Conservation (phyloP, 2,888 invertebrate species). For the Spodoptera picta region DNA sequence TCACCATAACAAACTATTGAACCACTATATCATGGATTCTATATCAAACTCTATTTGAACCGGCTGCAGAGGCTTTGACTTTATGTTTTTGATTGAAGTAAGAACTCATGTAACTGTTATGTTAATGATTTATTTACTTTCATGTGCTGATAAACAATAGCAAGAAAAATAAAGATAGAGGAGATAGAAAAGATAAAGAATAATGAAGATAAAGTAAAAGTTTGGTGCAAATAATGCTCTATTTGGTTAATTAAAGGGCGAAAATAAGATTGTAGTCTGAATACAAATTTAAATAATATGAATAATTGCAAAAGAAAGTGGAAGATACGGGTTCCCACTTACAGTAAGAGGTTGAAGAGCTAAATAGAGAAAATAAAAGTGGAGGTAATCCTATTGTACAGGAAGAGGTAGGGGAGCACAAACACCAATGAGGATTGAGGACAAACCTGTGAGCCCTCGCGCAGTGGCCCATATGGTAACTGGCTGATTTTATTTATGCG, state of each 20-base stretch:
- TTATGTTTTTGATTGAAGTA: conserved; percentile 60
- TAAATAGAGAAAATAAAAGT: conserved; percentile 67
- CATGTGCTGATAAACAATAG: conserved; percentile 88
- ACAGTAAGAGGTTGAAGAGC: conserved; percentile 67
- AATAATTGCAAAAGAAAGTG: conserved; percentile 73
- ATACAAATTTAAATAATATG: conserved; percentile 50
- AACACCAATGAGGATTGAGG: conserved; percentile 87
- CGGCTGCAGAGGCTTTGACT: conserved; percentile 83
- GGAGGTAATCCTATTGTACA: conserved; percentile 70
- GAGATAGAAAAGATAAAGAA: conserved; percentile 61
- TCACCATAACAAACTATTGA: conserved; percentile 11
- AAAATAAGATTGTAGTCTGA: conserved; percentile 34
- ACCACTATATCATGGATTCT: conserved; percentile 19
- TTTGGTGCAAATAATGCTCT: conserved; percentile 72
- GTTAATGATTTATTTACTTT: conserved; percentile 76
- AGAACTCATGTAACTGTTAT: conserved; percentile 57
- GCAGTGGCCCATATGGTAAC: conserved; percentile 91
- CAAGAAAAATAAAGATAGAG: conserved; percentile 66
- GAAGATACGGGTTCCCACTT: conserved; percentile 58
- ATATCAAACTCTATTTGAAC: conserved; percentile 58
- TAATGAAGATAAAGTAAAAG: conserved; percentile 68
- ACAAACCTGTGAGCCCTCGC: conserved; percentile 91
- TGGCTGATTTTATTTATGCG: conserved; percentile 90
- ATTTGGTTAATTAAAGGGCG: conserved; percentile 22
- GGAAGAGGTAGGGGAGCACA: conserved; percentile 83